These are phyloP conservation scores for Ursus arctos DNA, from an alignment of 2,113 vertebrate genomes.

Conservation along the genomic window DNA sequence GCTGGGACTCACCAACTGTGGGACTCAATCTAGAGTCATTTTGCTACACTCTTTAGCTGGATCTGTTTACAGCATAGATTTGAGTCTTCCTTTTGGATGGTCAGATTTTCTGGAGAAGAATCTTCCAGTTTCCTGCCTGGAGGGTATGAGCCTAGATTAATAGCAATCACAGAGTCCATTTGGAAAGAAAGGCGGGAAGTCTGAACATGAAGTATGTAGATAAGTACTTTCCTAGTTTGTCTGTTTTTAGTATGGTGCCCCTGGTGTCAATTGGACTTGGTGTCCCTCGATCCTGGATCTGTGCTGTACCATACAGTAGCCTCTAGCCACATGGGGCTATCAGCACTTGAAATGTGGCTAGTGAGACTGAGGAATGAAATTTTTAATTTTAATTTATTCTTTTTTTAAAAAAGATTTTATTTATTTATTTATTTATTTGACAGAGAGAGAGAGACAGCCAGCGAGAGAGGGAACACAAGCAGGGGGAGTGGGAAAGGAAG, in stretches of 20 bases:
- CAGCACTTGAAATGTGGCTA: neutral
- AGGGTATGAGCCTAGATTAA: neutral
- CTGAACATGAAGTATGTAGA: neutral
- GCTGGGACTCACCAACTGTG: neutral
- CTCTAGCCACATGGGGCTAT: neutral
- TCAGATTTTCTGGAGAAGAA: conserved; percentile 22
- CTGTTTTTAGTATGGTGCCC: neutral
- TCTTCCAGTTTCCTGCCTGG: neutral
- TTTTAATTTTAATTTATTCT: conserved; percentile 17
- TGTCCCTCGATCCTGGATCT: neutral
- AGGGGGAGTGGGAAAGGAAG: too few species aligned
- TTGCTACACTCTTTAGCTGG: neutral
- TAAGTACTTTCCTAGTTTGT: neutral
- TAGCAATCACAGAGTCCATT: neutral
- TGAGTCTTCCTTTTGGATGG: neutral
- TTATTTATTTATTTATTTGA: too few species aligned
- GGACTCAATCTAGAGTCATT: neutral
- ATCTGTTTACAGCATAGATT: neutral
- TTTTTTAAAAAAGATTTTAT: too few species aligned
- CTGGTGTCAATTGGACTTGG: neutral
- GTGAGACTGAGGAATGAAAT: neutral
- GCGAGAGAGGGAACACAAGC: too few species aligned
- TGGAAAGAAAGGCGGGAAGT: neutral
- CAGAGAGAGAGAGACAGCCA: too few species aligned
- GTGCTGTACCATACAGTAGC: neutral